Conservation (phyloP, 2,888 invertebrate genomes). For the Sphaerophoria taeniata region DNA sequence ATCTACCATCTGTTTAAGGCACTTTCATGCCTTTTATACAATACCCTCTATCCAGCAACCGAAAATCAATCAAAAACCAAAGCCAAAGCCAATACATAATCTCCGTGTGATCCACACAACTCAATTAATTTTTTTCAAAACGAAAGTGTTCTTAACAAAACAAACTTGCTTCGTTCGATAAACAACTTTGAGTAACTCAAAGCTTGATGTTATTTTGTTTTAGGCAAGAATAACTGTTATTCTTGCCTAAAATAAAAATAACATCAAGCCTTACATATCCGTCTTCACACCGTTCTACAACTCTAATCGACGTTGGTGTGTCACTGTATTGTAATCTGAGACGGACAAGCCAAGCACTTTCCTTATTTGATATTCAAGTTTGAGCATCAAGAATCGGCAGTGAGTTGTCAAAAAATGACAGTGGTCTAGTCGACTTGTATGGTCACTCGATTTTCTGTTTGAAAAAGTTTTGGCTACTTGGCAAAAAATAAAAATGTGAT, state of each 20-base stretch:
- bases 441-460: conserved; percentile 20
- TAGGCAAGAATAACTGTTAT: no score
- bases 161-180: neutral
- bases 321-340: neutral
- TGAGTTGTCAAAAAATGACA: conserved; percentile 63
- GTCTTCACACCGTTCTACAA: conserved; percentile 4
- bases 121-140: conserved; percentile 39
- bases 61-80: no score
- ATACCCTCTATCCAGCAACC: no score
- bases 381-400: conserved; percentile 51
- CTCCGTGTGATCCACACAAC: conserved; percentile 16
- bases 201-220: no score
- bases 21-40: no score
- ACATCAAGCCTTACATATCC: conserved; percentile 40
- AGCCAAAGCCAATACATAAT: neutral
- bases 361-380: conserved; percentile 69
- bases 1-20: no score
- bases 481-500: no score
- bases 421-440: neutral
- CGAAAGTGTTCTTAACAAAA: conserved; percentile 43
- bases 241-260: conserved; percentile 24
- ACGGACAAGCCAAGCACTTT: conserved; percentile 45
- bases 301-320: conserved; percentile 1
- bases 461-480: no score
- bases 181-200: no score